These are phyloP conservation scores for Scalopus aquaticus DNA, from an alignment of 2,113 vertebrate genomes.

Conservation along the genomic window DNA sequence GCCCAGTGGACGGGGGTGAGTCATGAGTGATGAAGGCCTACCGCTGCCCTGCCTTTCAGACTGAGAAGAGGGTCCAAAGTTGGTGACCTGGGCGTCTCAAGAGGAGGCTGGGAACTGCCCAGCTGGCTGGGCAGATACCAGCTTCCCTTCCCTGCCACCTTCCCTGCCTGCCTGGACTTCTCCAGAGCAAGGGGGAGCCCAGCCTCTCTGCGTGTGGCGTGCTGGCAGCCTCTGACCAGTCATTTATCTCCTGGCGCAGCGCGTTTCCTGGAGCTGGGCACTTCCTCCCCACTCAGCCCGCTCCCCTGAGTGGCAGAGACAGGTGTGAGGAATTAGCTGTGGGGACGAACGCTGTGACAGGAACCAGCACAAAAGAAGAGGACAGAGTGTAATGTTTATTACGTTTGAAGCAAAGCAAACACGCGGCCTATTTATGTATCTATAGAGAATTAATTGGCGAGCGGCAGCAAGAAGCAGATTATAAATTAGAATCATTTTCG, in stretches of 20 bases:
- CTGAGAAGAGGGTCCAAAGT: not conserved
- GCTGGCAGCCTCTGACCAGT: conserved; percentile 69
- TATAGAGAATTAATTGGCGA: conserved; percentile 88
- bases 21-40: not conserved
- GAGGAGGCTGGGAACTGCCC: not conserved
- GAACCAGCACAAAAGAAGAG: conserved; percentile 82
- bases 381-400: conserved; percentile 86
- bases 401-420: conserved; percentile 87
- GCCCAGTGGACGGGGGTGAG: rapidly evolving
- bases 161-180: not conserved
- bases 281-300: conserved; percentile 78
- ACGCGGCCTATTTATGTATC: conserved; percentile 87
- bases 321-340: conserved; percentile 86
- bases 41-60: too few relatives aligned
- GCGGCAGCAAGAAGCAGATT: conserved; percentile 86
- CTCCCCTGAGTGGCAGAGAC: conserved; percentile 82
- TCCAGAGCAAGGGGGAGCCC: conserved; percentile 43
- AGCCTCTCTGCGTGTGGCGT: conserved; percentile 3
- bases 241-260: conserved; percentile 79
- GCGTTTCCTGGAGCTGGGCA: conserved; percentile 75
- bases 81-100: not conserved
- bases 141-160: not conserved
- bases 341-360: conserved; percentile 80
- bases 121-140: not conserved
- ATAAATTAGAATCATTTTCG: conserved; percentile 89